Base-by-base conservation (phyloP, 2,797 vertebrate species). In the Zalophus californianus region DNA sequence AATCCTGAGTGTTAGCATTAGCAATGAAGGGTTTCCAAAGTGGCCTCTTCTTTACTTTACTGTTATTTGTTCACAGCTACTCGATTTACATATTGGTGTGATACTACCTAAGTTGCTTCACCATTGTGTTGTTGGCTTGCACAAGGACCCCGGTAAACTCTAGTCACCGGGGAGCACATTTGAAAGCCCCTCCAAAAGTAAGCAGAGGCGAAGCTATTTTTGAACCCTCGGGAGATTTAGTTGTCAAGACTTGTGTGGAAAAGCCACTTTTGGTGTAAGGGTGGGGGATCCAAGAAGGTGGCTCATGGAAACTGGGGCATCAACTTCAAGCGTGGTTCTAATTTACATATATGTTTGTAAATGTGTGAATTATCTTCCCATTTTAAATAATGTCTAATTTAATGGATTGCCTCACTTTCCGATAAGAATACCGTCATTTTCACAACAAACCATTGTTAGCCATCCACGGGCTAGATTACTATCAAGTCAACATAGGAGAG, bases 371-470 rank as follows among this genome's bases (percentile, higher is more conserved):
- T 88, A 32, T 48, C 80, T 86, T 94, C 92, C 48, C 79, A 48
- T 68, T 35, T 91, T 38, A 56, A 95, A 70, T 84, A 50, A 25
- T 64, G 60, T 75, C n/a, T 50, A 20, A 56, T 91, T 38, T 84
- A 14, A 58, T 64, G 38, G 13, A 18, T 29, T 84, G 4, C 27
- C 32, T 90, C 16, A 89, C 35, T 87, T 60, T 95, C 86, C 85
- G 62, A n/a, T 73, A 75, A 85, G 82, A 86, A 77, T 78, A 20
- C 29, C 64, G 27, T 52, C 66, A 41, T 94, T 97, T 77, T 97
- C 84, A 86, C 58, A 90, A 77, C 10, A 92, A n/a, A 64, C 44
- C 9, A 3, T 60, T 25, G 32, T 52, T 48, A 83, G 60, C 35
- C 44, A 70, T 38, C 29, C 29, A 6, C 50, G 4, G 56, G 66